Evolutionary conservation across 2,888 invertebrate species (phyloP).

Genomic region (Agrenia bidenticulata): DNA sequence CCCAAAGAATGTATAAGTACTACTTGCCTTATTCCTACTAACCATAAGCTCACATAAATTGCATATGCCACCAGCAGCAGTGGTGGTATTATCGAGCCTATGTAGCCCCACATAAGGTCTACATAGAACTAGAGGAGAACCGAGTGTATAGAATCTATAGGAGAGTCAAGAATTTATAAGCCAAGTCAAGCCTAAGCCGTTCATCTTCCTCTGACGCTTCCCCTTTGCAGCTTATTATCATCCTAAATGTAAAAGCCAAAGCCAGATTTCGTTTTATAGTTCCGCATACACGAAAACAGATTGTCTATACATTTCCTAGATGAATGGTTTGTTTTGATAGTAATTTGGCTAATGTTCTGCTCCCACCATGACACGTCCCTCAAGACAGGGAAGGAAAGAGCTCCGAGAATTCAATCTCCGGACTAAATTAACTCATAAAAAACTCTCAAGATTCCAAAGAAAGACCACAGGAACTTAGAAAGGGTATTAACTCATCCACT

Average conservation of each 20-base stretch:
- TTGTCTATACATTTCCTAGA: conserved; percentile 11
- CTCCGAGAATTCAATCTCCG: conserved; percentile 2
- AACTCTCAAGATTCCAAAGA: background rate
- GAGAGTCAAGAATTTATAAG: background rate
- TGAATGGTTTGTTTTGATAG: conserved; percentile 39
- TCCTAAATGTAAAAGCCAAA: too few species aligned
- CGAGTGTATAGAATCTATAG: too few species aligned
- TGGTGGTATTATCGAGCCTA: too few species aligned
- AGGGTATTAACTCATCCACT: conserved; percentile 6
- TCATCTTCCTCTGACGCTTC: conserved; percentile 1
- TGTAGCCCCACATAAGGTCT: too few species aligned
- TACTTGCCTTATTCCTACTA: too few species aligned
- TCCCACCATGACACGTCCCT: background rate
- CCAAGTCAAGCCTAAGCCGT: conserved; percentile 12
- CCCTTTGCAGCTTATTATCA: too few species aligned
- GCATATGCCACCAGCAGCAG: too few species aligned
- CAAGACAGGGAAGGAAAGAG: background rate
- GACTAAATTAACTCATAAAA: conserved; percentile 8
- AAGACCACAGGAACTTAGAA: background rate
- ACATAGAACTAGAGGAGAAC: too few species aligned
- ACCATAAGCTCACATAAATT: too few species aligned
- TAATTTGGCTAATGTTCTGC: conserved; percentile 42
- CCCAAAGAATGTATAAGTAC: too few species aligned
- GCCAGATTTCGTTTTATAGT: too few species aligned
- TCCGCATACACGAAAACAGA: too few species aligned